phyloP scores from a whole-genome alignment of 2,797 vertebrate species.

The Lerista edwardsae region DNA sequence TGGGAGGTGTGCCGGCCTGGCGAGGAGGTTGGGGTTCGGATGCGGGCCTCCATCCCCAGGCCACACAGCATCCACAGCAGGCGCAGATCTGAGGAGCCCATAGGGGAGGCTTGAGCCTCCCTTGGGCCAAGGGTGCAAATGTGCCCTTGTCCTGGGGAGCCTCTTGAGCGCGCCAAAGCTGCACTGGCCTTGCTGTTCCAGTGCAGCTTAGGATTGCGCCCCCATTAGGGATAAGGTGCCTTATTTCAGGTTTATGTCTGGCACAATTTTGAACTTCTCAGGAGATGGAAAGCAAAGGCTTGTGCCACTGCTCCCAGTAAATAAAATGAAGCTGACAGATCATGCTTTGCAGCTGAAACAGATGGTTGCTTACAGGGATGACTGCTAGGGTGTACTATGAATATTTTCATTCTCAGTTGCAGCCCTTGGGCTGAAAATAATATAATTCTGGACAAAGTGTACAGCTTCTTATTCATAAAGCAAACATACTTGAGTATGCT shows the following conservation, averaged over 20 bases:
- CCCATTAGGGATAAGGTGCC: neutral
- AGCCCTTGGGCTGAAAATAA: constrained; percentile 58
- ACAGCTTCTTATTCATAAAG: constrained; percentile 7
- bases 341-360: constrained; percentile 60
- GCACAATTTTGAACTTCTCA: constrained; percentile 45
- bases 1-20: too few relatives aligned
- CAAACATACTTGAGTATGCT: neutral
- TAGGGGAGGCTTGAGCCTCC: too few relatives aligned
- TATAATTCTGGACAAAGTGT: constrained; percentile 37
- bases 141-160: too few relatives aligned
- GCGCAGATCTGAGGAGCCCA: too few relatives aligned
- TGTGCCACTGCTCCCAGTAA: constrained; percentile 43
- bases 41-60: too few relatives aligned
- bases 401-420: constrained; percentile 59
- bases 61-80: too few relatives aligned
- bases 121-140: too few relatives aligned
- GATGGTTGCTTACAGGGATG: constrained; percentile 63
- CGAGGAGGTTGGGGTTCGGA: too few relatives aligned
- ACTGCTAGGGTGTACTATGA: constrained; percentile 49
- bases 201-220: neutral
- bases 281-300: constrained; percentile 53
- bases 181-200: too few relatives aligned
- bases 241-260: constrained; percentile 47
- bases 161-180: too few relatives aligned
- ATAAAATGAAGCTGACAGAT: constrained; percentile 62